Base-by-base conservation (phyloP, 2,888 invertebrate genomes). In the Ctenicera cuprea region DNA sequence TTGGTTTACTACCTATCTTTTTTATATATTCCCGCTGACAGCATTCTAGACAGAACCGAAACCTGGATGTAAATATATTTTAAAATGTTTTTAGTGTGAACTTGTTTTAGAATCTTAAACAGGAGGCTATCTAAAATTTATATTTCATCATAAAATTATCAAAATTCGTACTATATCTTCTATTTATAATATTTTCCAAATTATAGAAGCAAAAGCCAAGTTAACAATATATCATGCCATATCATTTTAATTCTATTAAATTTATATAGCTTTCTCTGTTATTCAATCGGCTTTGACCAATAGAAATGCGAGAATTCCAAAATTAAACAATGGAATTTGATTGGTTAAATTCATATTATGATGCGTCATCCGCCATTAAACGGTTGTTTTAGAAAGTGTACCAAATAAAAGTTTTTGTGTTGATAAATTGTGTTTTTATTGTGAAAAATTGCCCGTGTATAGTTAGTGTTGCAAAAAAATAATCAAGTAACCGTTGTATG, bases 291-390 rank as follows among this genome's bases (percentile, higher is more conserved):
- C 16, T 48, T 69, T 45, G 20, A 57, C 80, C 80, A 80, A 79
- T 79, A 59, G 57, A 14, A 45, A 4, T 11, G 4, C 33, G 3
- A 0, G 8, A 50, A 62, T 64, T 67, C 14, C 30, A 37, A 66
- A 71, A 73, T 70, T 41, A 59, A 71, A 77, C 38, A 8, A n/a
- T 52, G 75, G 38, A n/a, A 30, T 74, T 22, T 76, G 79, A 85
- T 85, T 84, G 84, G 85, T 73, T 65, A 61, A 80, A 78, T 82
- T 76, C 75, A 81, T 81, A 77, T 54, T 65, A 80, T 82, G 83
- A 84, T 82, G 83, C 76, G 74, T 76, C 74, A 75, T 70, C 52
- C 75, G 74, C 73, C 73, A 75, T 76, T 78, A 78, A 78, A 76
- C 78, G 70, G 76, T 76, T 76, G 70, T 71, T 73, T 76, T 70